Evolutionary conservation across 1,140 invertebrate genomes (phyloP).

Genomic region (Bombyx mori): DNA sequence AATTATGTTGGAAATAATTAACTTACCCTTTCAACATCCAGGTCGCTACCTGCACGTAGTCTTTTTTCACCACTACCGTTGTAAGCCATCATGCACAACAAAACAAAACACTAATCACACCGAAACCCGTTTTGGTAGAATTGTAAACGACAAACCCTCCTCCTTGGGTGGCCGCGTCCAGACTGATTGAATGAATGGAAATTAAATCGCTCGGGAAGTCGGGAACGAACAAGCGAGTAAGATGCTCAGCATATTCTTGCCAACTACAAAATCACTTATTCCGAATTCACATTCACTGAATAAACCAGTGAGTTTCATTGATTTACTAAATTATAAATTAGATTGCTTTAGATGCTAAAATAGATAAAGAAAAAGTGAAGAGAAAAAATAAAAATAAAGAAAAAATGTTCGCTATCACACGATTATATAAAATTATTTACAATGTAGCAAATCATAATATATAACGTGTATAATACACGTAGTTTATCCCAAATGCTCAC

Average conservation of each 20-base stretch:
- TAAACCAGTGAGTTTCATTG: no score
- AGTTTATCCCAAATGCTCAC: no score
- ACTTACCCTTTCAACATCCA: slow-evolving; percentile 67
- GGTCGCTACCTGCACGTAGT: slow-evolving; percentile 63
- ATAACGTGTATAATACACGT: no score
- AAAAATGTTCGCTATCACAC: no score
- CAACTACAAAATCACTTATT: slow-evolving; percentile 6
- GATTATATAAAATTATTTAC: no score
- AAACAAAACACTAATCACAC: slow-evolving; percentile 69
- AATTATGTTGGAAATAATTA: slow-evolving; percentile 21
- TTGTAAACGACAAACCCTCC: slow-evolving; percentile 42
- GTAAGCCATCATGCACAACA: slow-evolving; percentile 69
- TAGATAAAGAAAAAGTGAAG: no score
- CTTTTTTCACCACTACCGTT: slow-evolving; percentile 70
- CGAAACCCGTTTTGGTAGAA: slow-evolving; percentile 49
- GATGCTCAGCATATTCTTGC: slow-evolving; percentile 18
- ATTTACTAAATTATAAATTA: no score
- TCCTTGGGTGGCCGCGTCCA: slow-evolving; percentile 40
- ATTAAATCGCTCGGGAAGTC: slow-evolving; percentile 23
- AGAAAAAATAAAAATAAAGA: no score
- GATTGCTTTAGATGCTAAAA: no score
- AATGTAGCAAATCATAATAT: no score
- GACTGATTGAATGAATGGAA: slow-evolving; percentile 61
- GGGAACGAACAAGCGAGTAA: slow-evolving; percentile 38
- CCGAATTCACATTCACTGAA: no score